phyloP scores from a whole-genome alignment of 2,797 vertebrate genomes.

The Parotocinclus haroldoi region DNA sequence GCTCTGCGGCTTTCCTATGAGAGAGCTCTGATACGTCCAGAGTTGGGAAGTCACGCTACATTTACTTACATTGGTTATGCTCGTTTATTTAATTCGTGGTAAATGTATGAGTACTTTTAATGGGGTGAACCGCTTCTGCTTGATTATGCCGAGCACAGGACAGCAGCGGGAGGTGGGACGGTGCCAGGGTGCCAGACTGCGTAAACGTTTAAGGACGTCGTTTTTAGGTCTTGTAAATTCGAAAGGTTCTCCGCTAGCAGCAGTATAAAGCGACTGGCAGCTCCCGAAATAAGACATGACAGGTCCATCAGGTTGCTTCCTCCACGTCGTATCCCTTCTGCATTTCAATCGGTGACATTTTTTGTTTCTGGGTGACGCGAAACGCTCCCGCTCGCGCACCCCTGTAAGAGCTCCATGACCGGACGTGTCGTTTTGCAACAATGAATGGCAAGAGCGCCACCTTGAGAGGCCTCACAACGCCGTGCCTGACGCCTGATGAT shows the following conservation, averaged over 20 bases:
- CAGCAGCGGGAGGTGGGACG: too few relatives aligned
- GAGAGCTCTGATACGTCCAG: not conserved
- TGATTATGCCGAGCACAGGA: too few relatives aligned
- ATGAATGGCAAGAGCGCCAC: not conserved
- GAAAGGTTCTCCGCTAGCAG: slow-evolving; percentile 19
- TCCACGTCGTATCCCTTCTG: slow-evolving; percentile 18
- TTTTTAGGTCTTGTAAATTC: too few relatives aligned
- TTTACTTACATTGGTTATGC: too few relatives aligned
- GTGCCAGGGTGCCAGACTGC: too few relatives aligned
- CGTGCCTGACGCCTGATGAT: not conserved
- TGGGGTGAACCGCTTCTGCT: too few relatives aligned
- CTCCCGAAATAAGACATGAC: slow-evolving; percentile 46
- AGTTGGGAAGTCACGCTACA: not conserved
- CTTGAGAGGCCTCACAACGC: not conserved
- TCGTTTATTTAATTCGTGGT: too few relatives aligned
- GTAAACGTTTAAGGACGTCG: not conserved
- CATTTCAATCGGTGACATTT: slow-evolving; percentile 27
- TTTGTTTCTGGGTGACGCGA: slow-evolving; percentile 21
- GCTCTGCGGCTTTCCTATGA: not conserved
- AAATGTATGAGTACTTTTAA: too few relatives aligned
- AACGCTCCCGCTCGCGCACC: slow-evolving; percentile 2
- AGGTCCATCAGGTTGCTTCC: slow-evolving; percentile 49
- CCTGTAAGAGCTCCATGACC: slow-evolving; percentile 1
- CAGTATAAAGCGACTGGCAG: slow-evolving; percentile 31
- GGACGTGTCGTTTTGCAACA: not conserved